Evolutionary conservation across 2,888 invertebrate genomes (phyloP).

Genomic region (Drosophila longiperda): DNA sequence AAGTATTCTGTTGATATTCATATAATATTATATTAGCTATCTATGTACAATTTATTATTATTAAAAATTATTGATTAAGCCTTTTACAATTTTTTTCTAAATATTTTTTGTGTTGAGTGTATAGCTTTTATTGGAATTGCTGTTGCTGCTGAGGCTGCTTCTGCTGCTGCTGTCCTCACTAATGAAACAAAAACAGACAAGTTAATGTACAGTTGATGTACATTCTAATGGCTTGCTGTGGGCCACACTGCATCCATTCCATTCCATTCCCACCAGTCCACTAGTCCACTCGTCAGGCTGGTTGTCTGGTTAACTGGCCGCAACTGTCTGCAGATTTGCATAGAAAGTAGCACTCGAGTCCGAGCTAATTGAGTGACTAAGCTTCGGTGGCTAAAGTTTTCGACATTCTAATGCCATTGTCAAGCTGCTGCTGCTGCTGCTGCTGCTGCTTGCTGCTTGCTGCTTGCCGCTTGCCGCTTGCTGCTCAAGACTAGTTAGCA

Average conservation of each 20-base stretch:
- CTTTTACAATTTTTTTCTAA: neutral
- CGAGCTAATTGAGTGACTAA: slow-evolving; percentile 78
- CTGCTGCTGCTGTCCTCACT: slow-evolving; percentile 53
- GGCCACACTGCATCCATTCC: neutral
- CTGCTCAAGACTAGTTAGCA: slow-evolving; percentile 70
- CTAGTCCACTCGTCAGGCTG: slow-evolving; percentile 2
- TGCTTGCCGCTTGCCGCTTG: slow-evolving; percentile 22
- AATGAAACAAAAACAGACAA: slow-evolving; percentile 81
- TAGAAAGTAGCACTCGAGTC: slow-evolving; percentile 62
- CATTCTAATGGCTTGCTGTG: slow-evolving; percentile 69
- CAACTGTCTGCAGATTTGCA: slow-evolving; percentile 69
- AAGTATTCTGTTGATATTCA: no score
- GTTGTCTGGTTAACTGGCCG: slow-evolving; percentile 32
- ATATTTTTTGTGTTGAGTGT: neutral
- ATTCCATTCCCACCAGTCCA: neutral
- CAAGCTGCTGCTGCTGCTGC: slow-evolving; percentile 63
- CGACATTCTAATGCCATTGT: slow-evolving; percentile 80
- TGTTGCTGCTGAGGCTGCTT: slow-evolving; percentile 15
- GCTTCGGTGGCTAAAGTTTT: slow-evolving; percentile 69
- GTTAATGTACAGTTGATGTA: slow-evolving; percentile 80
- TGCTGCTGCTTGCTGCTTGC: slow-evolving; percentile 54
- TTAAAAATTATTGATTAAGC: no score
- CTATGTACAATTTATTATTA: no score
- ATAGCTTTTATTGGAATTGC: neutral
- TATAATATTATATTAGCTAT: no score